Percentiles rank a stretch among this genome's conserved stretches.
Conservation (phyloP, 53 echinoderm and acorn worm genomes). For the Arbacia lixula region DNA sequence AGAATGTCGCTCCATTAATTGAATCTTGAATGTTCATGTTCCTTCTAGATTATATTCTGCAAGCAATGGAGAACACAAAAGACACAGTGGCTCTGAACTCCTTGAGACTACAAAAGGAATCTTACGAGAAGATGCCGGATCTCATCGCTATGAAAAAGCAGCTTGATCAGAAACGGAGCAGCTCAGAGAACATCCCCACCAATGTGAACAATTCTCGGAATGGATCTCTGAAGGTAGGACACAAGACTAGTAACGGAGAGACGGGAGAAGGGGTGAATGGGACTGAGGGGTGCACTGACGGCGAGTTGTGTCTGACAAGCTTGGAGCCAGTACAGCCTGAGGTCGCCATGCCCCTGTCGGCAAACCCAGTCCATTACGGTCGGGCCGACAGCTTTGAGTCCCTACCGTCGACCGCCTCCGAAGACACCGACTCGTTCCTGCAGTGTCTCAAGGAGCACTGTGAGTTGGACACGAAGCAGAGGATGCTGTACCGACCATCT, state of each 20-base stretch:
- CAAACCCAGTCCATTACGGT: background rate
- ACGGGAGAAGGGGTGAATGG: background rate
- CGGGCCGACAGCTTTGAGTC: conserved; percentile 29
- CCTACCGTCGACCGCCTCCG: conserved; percentile 6
- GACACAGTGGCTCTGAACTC: conserved; percentile 45
- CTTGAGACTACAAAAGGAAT: conserved; percentile 65
- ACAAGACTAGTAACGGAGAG: background rate
- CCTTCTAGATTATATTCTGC: conserved; percentile 62
- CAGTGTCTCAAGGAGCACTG: conserved; percentile 45
- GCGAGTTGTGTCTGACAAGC: conserved; percentile 5
- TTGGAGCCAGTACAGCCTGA: background rate
- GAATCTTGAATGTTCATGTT: no score
- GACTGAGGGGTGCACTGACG: background rate
- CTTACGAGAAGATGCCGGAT: conserved; percentile 59
- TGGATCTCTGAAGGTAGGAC: background rate
- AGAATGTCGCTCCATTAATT: no score
- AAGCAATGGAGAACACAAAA: conserved; percentile 67
- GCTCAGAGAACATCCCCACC: conserved; percentile 11
- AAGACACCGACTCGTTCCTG: conserved; percentile 54
- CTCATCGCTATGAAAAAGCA: conserved; percentile 58
- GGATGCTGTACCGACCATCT: conserved; percentile 5
- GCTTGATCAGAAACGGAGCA: conserved; percentile 7
- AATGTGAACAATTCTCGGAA: conserved; percentile 15
- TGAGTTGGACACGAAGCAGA: conserved; percentile 6
- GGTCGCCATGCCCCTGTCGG: no score